Evolutionary conservation across 2,113 vertebrate genomes (phyloP).

Genomic region (Cariama cristata): DNA sequence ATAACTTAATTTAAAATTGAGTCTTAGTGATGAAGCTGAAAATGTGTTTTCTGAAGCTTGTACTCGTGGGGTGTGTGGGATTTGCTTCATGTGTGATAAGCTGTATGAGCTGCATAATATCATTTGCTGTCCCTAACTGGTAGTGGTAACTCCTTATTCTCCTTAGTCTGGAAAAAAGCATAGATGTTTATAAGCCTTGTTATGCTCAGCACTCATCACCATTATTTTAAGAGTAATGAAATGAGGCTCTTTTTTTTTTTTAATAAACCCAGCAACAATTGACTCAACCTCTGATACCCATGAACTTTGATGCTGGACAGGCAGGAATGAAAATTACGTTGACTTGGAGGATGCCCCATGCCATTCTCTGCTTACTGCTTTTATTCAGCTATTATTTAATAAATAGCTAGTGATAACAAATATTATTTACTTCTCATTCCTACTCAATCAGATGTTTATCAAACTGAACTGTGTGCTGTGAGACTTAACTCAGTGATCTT

Average conservation of each 20-base stretch:
- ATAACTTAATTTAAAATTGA: constrained; percentile 1
- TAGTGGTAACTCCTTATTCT: not conserved
- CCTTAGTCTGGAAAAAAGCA: not conserved
- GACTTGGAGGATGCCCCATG: not conserved
- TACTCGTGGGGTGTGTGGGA: not conserved
- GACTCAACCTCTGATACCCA: not conserved
- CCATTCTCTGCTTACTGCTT: not conserved
- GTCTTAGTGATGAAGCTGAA: constrained; percentile 13
- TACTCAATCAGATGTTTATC: not conserved
- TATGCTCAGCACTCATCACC: not conserved
- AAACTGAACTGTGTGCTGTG: not conserved
- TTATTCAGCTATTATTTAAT: not conserved
- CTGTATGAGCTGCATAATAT: not conserved
- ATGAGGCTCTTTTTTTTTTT: not conserved
- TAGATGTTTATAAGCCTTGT: not conserved
- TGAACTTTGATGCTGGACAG: not conserved
- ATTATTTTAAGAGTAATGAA: not conserved
- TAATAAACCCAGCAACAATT: not conserved
- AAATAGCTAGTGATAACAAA: not conserved
- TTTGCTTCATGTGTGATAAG: not conserved
- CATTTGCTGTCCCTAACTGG: not conserved
- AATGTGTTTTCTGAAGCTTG: not conserved
- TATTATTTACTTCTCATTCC: not conserved
- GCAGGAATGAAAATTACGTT: not conserved
- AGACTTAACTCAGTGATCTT: not conserved